Base-by-base conservation (phyloP, 2,888 invertebrate genomes). In the Idaea aversata region DNA sequence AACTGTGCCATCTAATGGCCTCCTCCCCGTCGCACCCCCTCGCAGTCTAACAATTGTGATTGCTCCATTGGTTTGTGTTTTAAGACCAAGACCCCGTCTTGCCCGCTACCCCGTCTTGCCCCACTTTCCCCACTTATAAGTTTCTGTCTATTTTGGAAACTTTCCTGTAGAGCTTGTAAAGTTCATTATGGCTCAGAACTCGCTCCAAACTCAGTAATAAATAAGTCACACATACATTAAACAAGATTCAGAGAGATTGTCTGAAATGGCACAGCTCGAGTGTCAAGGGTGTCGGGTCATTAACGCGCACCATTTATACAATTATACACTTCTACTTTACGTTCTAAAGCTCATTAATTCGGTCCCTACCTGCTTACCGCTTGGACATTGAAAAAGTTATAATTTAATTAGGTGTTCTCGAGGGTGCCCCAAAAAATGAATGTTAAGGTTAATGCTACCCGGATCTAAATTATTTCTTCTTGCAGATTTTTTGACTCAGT, bases 221-320 rank as follows among this genome's bases (percentile, higher is more conserved):
- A 47, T 47, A 47, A 47, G 7, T 13, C 10, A 36, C 36, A 47
- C 47, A 47, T 3, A 4, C 47, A 2, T 47, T 47, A 47, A 7
- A 10, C 47, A 10, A 7, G 47, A 13, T 13, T 47, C 47, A 47
- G 10, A 25, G 47, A 47, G 47, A 47, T 47, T 47, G 10, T 47
- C 47, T 13, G 47, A 10, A 47, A 47, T 47, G 7, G 73, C 77
- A 76, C 76, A 77, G 76, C 74, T 78, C 81, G 79, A 77, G 81
- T 82, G 83, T 80, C 78, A 80, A 79, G 79, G 79, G 77, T 77
- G 78, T 76, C 77, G 75, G 76, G 70, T 78, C 79, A 82, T 36
- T 36, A 36, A 36, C 10, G 6, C 36, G 4, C 36, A 7, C 36
- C 36, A 10, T 36, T 36, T 4, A 25, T 25, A 25, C 25, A 25